These are phyloP conservation scores for Poecile atricapillus DNA, from an alignment of 2,113 vertebrate species.

Conservation along the genomic window DNA sequence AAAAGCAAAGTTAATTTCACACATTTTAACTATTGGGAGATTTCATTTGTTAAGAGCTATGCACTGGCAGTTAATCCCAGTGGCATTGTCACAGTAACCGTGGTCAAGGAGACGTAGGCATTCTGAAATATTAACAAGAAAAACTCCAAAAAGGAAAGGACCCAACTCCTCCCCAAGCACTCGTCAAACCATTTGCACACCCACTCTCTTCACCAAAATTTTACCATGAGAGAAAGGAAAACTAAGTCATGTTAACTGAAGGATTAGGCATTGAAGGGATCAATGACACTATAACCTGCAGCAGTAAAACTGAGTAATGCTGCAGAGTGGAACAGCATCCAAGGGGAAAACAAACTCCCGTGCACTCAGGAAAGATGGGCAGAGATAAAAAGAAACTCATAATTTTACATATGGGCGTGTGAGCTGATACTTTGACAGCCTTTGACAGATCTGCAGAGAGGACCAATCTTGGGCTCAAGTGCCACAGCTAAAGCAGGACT, in stretches of 20 bases:
- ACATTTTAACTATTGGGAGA: not conserved
- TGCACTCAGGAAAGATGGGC: not conserved
- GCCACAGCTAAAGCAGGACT: not conserved
- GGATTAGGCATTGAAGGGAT: not conserved
- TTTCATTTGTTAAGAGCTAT: not conserved
- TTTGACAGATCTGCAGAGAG: not conserved
- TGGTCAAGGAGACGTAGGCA: not conserved
- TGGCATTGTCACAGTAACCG: not conserved
- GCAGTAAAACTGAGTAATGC: not conserved
- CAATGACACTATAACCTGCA: constrained; percentile 20
- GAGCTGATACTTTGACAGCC: not conserved
- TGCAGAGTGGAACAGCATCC: not conserved
- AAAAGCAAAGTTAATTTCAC: constrained; percentile 22
- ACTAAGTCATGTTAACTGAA: not conserved
- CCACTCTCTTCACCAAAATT: not conserved
- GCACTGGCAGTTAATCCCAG: not conserved
- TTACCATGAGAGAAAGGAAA: not conserved
- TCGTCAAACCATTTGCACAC: not conserved
- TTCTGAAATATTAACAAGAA: not conserved
- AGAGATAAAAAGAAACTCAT: not conserved
- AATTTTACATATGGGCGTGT: not conserved
- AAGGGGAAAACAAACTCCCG: not conserved
- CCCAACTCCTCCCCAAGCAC: not conserved
- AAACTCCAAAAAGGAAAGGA: not conserved
- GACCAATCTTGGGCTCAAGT: not conserved